Base-by-base conservation (phyloP, 1,140 invertebrate species). In the Drosophila suzukii region DNA sequence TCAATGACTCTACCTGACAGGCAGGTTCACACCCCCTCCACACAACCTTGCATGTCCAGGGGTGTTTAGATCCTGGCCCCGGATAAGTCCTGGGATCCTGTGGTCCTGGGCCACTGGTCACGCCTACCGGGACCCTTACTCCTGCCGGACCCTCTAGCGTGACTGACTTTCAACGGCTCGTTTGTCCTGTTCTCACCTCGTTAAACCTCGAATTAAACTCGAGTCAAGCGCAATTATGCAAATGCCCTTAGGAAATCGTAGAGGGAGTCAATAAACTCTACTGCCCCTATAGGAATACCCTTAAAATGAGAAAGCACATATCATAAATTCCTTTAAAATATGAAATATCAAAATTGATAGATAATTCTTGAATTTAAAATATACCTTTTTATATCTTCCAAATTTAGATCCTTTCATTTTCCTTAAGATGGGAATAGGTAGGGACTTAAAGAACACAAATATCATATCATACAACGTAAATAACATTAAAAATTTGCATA, bases 171-270 rank as follows among this genome's bases (percentile, higher is more conserved):
- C 17, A 43, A 54, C 60, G 58, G 63, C 71, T 60, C 65, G 57
- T 78, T 83, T 50, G 57, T 63, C 65, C 60, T 68, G 65, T 84
- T 84, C 81, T 76, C 81, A 84, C 81, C 56, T 71, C 44, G 65
- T 71, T 50, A 70, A 27, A 50, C 46, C 36, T 0, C 10, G 11
- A 34, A 66, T 66, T 39, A 49, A 15, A 62, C 27, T 27, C 13
- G 7, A 61, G 55, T 60, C 55, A 13, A 3, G 55, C 10, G 24
- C 71, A 84, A 84, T 84, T 84, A 84, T 83, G 71, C 49, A 84
- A 84, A 81, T 51, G 49, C 4, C 49, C 44, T 1, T 24, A 44
- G 13, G 8, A 39, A 58, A 43, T 57, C 34, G 15, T 38, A 34
- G 10, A 13, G 54, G 36, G 39, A 72, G 77, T 80, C 66, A 73